phyloP scores from a whole-genome alignment of 2,113 vertebrate species.

The Antechinus flavipes region DNA sequence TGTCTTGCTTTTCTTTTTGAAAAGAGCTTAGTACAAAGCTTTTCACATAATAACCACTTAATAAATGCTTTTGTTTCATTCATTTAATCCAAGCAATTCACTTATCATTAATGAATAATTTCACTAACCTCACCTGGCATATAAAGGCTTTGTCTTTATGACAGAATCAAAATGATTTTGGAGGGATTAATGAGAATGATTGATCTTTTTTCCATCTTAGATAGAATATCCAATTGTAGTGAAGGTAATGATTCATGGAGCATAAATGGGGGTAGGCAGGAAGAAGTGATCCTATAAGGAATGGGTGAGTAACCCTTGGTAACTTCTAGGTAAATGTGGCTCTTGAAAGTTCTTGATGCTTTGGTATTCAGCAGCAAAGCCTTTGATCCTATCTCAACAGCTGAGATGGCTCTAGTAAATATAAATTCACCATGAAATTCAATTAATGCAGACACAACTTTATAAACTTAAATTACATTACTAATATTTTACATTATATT shows the following conservation, averaged over 20 bases:
- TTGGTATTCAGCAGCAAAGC: neutral
- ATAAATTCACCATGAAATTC: neutral
- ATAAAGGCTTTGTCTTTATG: neutral
- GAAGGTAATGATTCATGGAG: neutral
- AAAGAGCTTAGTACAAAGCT: neutral
- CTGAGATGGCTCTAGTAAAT: neutral
- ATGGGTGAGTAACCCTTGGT: neutral
- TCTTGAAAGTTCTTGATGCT: neutral
- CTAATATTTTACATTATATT: neutral
- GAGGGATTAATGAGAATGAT: neutral
- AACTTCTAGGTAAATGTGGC: neutral
- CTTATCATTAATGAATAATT: neutral
- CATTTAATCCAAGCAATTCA: neutral
- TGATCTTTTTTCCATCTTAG: neutral
- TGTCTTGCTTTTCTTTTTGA: neutral
- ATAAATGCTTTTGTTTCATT: neutral
- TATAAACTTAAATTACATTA: neutral
- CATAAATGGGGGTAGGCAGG: neutral
- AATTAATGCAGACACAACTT: neutral
- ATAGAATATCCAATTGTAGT: neutral
- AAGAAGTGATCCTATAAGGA: neutral
- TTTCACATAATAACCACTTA: neutral
- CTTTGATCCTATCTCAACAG: neutral
- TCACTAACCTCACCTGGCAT: neutral
- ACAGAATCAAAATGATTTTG: neutral